Base-by-base conservation (phyloP, 1,140 invertebrate genomes). In the Ceratosolen fusciceps region DNA sequence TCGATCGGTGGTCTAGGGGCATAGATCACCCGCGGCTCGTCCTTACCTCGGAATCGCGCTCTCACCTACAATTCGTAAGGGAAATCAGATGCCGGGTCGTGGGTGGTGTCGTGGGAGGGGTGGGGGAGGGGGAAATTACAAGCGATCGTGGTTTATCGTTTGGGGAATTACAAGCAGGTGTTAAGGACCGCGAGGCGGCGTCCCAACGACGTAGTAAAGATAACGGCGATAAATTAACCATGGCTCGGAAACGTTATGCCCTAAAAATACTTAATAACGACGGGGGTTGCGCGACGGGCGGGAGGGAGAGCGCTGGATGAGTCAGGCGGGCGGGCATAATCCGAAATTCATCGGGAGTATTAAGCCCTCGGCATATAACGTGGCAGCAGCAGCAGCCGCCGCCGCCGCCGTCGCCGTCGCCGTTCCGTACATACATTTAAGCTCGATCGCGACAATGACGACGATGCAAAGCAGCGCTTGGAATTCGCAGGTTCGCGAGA, bases 221-320 rank as follows among this genome's bases (percentile, higher is more conserved):
- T 72, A 73, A 73, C 19, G 5, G 16, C 26, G 34, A 39, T 31
- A 34, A 21, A 56, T 71, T 71, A 19, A 47, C 29, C 8, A 71
- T 72, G n/a, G 34, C 24, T 39, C 31, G 9, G 9, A 60, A 74
- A 62, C 31, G 62, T 74, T 74, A 24, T 14, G 39, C n/a, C n/a
- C 73, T 74, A 65, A 74, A 74, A 74, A 74, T 74, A 62, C 39
- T 43, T 74, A 62, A 74, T 31, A 74, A 62, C 29, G 37, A 19
- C 14, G 26, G 37, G 10, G 34, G 37, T 26, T 74, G 43, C 60
- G 54, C 58, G 60, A 60, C 72, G 60, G 2, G 72, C 24, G n/a
- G n/a, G n/a, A n/a, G n/a, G 54, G 14, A 26, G 10, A 24, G 26
- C 58, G 10, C 54, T 29, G 34, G 62, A 60, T 74, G 54, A 74